Evolutionary conservation across 2,888 invertebrate species (phyloP).

Genomic region (Brachycybe producta): DNA sequence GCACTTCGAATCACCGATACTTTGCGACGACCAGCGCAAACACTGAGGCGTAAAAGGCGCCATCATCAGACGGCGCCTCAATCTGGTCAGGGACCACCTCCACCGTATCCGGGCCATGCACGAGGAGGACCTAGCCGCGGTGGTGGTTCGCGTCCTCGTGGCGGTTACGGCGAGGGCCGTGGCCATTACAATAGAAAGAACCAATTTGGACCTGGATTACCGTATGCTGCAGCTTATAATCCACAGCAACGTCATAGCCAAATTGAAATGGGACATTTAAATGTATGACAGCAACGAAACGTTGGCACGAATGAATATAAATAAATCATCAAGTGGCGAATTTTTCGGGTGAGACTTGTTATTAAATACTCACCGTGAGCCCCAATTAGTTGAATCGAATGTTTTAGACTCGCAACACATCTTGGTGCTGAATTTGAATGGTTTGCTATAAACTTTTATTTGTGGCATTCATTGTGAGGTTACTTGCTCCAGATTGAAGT

Average conservation of each 20-base stretch:
- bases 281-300: too few species aligned
- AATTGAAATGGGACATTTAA: too few species aligned
- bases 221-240: constrained; percentile 60
- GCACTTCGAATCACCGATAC: constrained; percentile 88
- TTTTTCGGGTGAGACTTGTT: too few species aligned
- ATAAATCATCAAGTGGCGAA: too few species aligned
- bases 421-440: too few species aligned
- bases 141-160: constrained; percentile 39
- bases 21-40: constrained; percentile 77
- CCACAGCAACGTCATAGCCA: not conserved
- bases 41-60: constrained; percentile 60
- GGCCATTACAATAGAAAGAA: constrained; percentile 45
- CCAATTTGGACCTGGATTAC: constrained; percentile 29
- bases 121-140: constrained; percentile 15
- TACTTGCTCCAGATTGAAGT: too few species aligned
- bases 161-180: constrained; percentile 56
- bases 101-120: constrained; percentile 16
- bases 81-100: constrained; percentile 25
- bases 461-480: too few species aligned
- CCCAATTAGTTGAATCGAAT: too few species aligned
- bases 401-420: too few species aligned
- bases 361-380: too few species aligned
- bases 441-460: too few species aligned
- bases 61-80: constrained; percentile 21
- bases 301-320: too few species aligned